phyloP scores from a whole-genome alignment of 2,113 vertebrate species.

The Sardina pilchardus region DNA sequence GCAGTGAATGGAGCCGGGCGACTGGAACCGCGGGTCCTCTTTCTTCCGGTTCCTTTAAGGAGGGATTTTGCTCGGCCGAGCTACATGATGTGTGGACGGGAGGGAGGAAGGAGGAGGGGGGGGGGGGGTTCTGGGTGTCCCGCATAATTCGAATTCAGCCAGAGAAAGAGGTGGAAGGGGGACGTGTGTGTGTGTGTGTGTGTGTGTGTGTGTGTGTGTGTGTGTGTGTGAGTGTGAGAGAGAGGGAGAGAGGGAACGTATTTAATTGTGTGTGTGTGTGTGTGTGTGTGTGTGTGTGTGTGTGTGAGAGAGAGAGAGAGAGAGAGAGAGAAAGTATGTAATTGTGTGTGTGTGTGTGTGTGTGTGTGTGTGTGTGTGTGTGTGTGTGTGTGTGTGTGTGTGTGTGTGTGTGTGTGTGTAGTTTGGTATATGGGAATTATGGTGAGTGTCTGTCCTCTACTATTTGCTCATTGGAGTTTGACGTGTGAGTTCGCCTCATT shows the following conservation, averaged over 20 bases:
- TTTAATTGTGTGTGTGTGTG: slow-evolving; percentile 29
- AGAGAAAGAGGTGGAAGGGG: slow-evolving; percentile 38
- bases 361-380: slow-evolving; percentile 22
- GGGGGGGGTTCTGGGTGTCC: slow-evolving; percentile 33
- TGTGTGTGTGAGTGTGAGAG: slow-evolving; percentile 14
- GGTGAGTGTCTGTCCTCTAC: background rate
- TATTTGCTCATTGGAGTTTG: background rate
- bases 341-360: background rate
- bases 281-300: background rate
- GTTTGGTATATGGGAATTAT: background rate
- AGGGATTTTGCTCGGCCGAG: slow-evolving; percentile 59
- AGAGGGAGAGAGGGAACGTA: no score
- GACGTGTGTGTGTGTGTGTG: background rate
- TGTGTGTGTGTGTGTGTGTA: background rate
- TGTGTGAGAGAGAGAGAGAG: background rate
- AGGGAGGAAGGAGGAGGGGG: slow-evolving; percentile 43
- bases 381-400: background rate
- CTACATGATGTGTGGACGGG: slow-evolving; percentile 47
- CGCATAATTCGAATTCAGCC: slow-evolving; percentile 47
- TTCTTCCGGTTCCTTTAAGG: slow-evolving; percentile 61
- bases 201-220: slow-evolving; percentile 15
- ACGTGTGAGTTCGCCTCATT: background rate
- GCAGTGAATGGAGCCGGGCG: slow-evolving; percentile 79
- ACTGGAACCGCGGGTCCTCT: slow-evolving; percentile 67
- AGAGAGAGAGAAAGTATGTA: background rate